Conservation (phyloP, 2,888 invertebrate species). For the Bhutanitis thaidina region DNA sequence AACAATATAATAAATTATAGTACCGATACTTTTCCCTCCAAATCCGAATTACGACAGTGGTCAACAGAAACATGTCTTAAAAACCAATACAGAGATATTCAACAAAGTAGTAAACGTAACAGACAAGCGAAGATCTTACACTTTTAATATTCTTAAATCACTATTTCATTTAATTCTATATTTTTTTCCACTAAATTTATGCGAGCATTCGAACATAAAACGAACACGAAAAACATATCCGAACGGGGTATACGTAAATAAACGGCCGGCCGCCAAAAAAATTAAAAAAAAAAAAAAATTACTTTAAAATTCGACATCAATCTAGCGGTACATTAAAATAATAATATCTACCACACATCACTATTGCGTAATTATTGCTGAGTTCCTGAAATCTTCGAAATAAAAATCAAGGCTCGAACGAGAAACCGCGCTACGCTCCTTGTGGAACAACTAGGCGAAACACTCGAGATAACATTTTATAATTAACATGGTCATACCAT, state of each 20-base stretch:
- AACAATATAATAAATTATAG: no score
- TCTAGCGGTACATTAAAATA: conserved; percentile 69
- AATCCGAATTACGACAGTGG: conserved; percentile 17
- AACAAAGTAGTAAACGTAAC: conserved; percentile 37
- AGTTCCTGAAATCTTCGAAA: conserved; percentile 32
- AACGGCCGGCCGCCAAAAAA: conserved; percentile 14
- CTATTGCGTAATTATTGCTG: conserved; percentile 75
- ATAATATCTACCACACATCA: conserved; percentile 51
- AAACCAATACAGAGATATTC: conserved; percentile 32
- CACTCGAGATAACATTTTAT: no score
- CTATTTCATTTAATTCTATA: conserved; percentile 38
- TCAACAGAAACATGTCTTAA: conserved; percentile 28
- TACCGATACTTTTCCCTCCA: conserved; percentile 1
- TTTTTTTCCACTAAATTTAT: conserved; percentile 35
- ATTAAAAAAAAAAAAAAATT: conserved; percentile 1
- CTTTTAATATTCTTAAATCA: conserved; percentile 37
- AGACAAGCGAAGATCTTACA: conserved; percentile 42
- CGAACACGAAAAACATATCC: conserved; percentile 25
- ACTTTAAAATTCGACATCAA: conserved; percentile 33
- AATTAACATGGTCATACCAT: no score
- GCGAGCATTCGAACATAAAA: conserved; percentile 27
- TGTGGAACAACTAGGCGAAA: no score
- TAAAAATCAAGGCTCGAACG: conserved; percentile 23
- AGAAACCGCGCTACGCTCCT: no score
- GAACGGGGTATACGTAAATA: conserved; percentile 30